Base-by-base conservation (phyloP, 37 sponge, comb jelly and placozoan species). In the Haliclona indistincta region DNA sequence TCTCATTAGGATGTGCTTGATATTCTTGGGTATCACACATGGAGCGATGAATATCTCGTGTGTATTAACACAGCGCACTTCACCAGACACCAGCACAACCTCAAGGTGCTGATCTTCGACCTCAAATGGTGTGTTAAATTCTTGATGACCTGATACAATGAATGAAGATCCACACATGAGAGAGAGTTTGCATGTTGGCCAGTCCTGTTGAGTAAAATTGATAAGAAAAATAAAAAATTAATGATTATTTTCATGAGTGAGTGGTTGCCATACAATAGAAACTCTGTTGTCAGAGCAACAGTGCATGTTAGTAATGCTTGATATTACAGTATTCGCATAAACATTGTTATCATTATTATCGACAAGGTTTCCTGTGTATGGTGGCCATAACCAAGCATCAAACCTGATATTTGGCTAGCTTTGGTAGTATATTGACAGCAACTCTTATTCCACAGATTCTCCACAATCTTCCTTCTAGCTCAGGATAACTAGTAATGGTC, bases 401-500 rank as follows among this genome's bases (percentile, higher is more conserved):
- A 40, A 89, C 94, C 82, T 93, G 82, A 51, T 93, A 93, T 56
- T 88, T 81, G 1, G 70, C 64, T 11, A 79, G 69, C 10, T 88
- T 68, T 0, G 41, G 28, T 29, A 96, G 85, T 36, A 92, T 78
- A 36, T 68, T 35, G n/a, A 56, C 32, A 0, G 97, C 93, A 38
- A 84, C 83, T 22, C 85, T 58, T 38, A 85, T 77, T 43, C 93
- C 93, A 75, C 77, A 74, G 17, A 86, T 66, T 66, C 78, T 91
- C 97, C 97, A 96, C 66, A 96, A 68, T 15, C 65, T 58, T 64
- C 89, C 87, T 77, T 79, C 86, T 52, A 96, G 42, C 15, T 56
- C 43, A 30, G 97, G 93, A 47, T 80, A 83, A 58, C 70, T n/a
- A 37, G 17, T 33, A 80, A 96, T 73, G 43, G 89, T 41, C 63